These are phyloP conservation scores for Phoenicopterus ruber DNA, from an alignment of 2,113 vertebrate species.

Conservation along the genomic window DNA sequence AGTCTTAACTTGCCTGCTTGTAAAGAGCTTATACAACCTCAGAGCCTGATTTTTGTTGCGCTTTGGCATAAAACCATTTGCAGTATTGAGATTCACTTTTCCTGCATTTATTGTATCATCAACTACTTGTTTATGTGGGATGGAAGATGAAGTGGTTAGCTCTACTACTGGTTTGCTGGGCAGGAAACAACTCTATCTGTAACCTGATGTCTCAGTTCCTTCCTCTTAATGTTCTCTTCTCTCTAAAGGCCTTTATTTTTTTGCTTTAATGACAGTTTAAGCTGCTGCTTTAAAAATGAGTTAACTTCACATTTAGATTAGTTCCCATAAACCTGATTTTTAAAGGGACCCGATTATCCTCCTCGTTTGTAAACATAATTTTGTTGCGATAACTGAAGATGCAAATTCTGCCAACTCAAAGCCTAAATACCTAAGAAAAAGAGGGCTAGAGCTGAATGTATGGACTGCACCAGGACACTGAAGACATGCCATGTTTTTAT, in stretches of 20 bases:
- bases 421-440: neutral
- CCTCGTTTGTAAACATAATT: neutral
- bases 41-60: neutral
- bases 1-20: neutral
- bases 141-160: slow-evolving; percentile 23
- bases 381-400: neutral
- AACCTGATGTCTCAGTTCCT: slow-evolving; percentile 1
- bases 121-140: slow-evolving; percentile 10
- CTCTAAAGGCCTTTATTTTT: slow-evolving; percentile 40
- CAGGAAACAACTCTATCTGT: slow-evolving; percentile 4
- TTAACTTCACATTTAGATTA: slow-evolving; percentile 48
- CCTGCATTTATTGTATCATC: slow-evolving; percentile 10
- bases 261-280: slow-evolving; percentile 41
- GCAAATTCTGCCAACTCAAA: neutral
- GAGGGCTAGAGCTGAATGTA: neutral
- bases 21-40: neutral
- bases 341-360: slow-evolving; percentile 28
- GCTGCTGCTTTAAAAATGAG: slow-evolving; percentile 55
- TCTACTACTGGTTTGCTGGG: neutral
- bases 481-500: neutral
- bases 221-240: slow-evolving; percentile 5
- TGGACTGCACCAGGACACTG: neutral
- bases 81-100: neutral
- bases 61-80: slow-evolving; percentile 17
- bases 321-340: slow-evolving; percentile 46